These are phyloP conservation scores for Agelas oroides DNA, from an alignment of 37 sponge, comb jelly and placozoan genomes.

Conservation along the genomic window DNA sequence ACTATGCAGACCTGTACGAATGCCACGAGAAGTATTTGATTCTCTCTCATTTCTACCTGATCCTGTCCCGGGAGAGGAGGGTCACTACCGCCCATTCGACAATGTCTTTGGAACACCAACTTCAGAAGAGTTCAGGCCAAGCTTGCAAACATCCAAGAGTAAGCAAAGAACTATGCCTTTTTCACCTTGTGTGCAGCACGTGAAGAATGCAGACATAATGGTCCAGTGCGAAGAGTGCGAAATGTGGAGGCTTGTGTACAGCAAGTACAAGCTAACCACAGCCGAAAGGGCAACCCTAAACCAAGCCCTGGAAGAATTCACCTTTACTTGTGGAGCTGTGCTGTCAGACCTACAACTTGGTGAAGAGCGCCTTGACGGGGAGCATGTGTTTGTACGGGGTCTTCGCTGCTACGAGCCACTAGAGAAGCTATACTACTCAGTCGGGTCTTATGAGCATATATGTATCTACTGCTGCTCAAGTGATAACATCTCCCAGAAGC, in stretches of 20 bases:
- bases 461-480: slow-evolving; percentile 22
- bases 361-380: neutral
- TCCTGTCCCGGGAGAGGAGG: slow-evolving; percentile 32
- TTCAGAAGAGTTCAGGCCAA: slow-evolving; percentile 21
- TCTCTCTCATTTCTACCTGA: slow-evolving; percentile 17
- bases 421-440: slow-evolving; percentile 38
- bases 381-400: neutral
- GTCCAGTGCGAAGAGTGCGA: slow-evolving; percentile 31
- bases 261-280: slow-evolving; percentile 7
- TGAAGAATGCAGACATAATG: slow-evolving; percentile 10
- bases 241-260: slow-evolving; percentile 20
- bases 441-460: neutral
- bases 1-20: slow-evolving; percentile 29
- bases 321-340: slow-evolving; percentile 14
- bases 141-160: neutral
- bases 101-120: slow-evolving; percentile 9
- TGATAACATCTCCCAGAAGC: neutral
- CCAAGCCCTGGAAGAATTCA: slow-evolving; percentile 24
- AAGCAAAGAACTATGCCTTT: slow-evolving; percentile 1
- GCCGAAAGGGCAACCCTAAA: slow-evolving; percentile 8
- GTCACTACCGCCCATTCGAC: slow-evolving; percentile 24
- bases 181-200: slow-evolving; percentile 24
- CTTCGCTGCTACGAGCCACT: slow-evolving; percentile 31
- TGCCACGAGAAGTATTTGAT: slow-evolving; percentile 7
- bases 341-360: slow-evolving; percentile 10